phyloP scores from a whole-genome alignment of 1,140 invertebrate genomes.

The Halotydeus destructor region DNA sequence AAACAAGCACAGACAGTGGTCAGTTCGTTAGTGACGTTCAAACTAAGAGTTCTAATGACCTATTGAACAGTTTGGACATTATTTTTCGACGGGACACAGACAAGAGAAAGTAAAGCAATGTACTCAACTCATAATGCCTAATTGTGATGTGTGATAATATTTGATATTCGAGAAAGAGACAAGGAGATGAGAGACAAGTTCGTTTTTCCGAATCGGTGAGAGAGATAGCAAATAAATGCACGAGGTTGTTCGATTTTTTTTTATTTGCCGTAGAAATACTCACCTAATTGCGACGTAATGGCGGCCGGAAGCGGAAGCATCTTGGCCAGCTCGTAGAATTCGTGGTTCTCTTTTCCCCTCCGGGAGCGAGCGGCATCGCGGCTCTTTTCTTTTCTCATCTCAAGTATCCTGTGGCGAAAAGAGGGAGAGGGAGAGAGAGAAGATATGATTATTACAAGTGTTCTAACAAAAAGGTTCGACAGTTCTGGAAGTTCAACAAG shows the following conservation, averaged over 20 bases:
- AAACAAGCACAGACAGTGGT: too few species aligned
- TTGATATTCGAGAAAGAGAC: too few species aligned
- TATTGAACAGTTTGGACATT: too few species aligned
- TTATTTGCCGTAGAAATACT: background rate
- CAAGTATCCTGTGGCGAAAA: constrained; percentile 59
- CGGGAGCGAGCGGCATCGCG: constrained; percentile 80
- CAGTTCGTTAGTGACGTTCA: too few species aligned
- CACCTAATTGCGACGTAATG: constrained; percentile 60
- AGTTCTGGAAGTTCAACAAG: too few species aligned
- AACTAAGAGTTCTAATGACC: too few species aligned
- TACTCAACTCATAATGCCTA: too few species aligned
- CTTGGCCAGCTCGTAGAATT: constrained; percentile 94
- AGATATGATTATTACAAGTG: background rate
- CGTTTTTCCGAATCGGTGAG: background rate
- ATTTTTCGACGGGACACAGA: too few species aligned
- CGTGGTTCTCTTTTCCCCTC: constrained; percentile 90
- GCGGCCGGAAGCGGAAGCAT: constrained; percentile 85
- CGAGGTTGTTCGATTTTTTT: too few species aligned
- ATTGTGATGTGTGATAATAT: too few species aligned
- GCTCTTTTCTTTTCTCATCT: constrained; percentile 88
- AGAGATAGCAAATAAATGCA: background rate
- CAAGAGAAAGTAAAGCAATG: too few species aligned
- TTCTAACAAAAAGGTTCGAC: background rate
- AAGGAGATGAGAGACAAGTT: too few species aligned
- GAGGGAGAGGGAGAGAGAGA: background rate